Base-by-base conservation (phyloP, 2,113 vertebrate genomes). In the human region DNA sequence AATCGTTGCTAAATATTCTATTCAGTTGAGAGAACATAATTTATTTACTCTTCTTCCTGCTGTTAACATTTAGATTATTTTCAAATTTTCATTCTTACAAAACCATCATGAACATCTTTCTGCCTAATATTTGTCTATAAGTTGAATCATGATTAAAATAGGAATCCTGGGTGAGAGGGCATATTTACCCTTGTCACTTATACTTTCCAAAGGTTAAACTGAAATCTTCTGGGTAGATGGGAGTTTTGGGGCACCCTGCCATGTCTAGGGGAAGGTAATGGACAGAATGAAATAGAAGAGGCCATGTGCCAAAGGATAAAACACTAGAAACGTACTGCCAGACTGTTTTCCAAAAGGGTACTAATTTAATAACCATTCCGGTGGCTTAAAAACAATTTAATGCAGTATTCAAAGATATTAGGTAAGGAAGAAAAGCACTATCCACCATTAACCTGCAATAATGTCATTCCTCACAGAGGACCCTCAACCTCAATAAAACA, bases 371-470 rank as follows among this genome's bases (percentile, higher is more conserved):
- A 79, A 83, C 79, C 80, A 89, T 93, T 75, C 89, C 57, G 8
- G 40, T 87, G 83, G 35, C 92, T 96, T 96, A 83, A 89, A 95
- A 95, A 90, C 43, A 84, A 92, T 89, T 94, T 96, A 94, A 89
- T 93, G 50, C 73, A 72, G 66, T 78, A 89, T 45, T 94, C 22
- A 68, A 87, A 96, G 93, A 87, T 89, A 84, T 48, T 64, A 75
- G 93, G 78, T 59, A 93, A 92, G 64, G 52, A 91, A 80, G 79
- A 86, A 93, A 95, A 96, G 90, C 82, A 66, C 55, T 80, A 13
- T 30, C 35, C 0, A 10, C 80, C 45, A 38, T 95, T 95, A 83
- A 90, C 64, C 73, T 38, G 70, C 13, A 9, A 23, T 95, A 73
- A 66, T 66, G 85, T 59, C 76, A 52, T 72, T 94, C 64, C 76